Percentiles rank a stretch among this genome's conserved stretches.
Conservation (phyloP, 2,797 vertebrate species). For the Liparis tanakae region DNA sequence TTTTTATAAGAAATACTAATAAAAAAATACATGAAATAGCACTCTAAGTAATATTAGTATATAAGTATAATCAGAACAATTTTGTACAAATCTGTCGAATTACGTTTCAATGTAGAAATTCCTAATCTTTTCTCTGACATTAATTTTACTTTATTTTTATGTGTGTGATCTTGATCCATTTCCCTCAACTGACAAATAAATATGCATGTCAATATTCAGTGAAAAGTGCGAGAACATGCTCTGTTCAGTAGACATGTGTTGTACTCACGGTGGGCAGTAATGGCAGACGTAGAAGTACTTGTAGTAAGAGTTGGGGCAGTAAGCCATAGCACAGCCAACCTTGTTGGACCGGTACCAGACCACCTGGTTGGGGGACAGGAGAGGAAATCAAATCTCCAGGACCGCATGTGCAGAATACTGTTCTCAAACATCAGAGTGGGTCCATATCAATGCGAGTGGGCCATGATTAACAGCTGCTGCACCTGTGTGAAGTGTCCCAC, state of each 20-base stretch:
- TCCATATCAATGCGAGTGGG: not conserved
- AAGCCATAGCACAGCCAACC: slow-evolving; percentile 68
- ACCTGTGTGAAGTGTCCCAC: slow-evolving; percentile 74
- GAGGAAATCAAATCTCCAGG: not conserved
- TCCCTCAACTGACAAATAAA: not conserved
- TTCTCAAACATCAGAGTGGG: not conserved
- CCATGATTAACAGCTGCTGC: too few relatives aligned
- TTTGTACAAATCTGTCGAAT: not conserved
- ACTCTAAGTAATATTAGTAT: not conserved
- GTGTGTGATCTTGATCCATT: not conserved
- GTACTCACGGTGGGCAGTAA: slow-evolving; percentile 82
- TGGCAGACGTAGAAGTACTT: slow-evolving; percentile 83
- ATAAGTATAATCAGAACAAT: too few relatives aligned
- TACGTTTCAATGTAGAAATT: not conserved
- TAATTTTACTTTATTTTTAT: not conserved
- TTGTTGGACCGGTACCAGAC: slow-evolving; percentile 70
- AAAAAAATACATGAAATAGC: not conserved
- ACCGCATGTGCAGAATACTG: not conserved
- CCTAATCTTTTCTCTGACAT: not conserved
- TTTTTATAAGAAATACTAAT: not conserved
- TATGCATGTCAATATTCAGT: too few relatives aligned
- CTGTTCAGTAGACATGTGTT: not conserved
- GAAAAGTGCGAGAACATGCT: too few relatives aligned
- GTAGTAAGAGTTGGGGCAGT: slow-evolving; percentile 58
- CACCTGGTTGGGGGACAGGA: slow-evolving; percentile 42